Evolutionary conservation across 2,888 invertebrate species (phyloP), one percentile per base, ranked within the genome.

Genomic region (Flabesymbios commensalis): DNA sequence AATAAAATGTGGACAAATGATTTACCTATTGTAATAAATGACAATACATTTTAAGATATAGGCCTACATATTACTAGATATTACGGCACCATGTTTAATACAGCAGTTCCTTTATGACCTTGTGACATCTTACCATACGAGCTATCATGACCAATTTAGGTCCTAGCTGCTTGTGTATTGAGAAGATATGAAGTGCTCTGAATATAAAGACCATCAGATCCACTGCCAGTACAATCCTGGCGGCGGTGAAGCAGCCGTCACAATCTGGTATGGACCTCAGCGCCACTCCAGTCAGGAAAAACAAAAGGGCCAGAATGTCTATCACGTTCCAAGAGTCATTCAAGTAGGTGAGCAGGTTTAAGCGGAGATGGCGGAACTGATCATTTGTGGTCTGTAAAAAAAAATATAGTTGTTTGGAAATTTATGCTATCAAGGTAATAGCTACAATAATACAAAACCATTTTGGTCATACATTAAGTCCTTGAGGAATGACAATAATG

Each of bases 121-220:
- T n/a, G n/a, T n/a, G n/a, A 28, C 26, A 10, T 69, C 75, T 67
- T 59, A 81, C 78, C 81, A 82, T 82, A 65, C 73, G 67, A 22
- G 75, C 73, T 54, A 82, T 82, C 82, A 82, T 82, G 41, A 80
- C 78, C 26, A 82, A 73, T 57, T 79, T 81, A 5, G 82, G 81
- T 45, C 82, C 82, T 3, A 82, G 75, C 57, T 76, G 71, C 60
- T 77, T 75, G 64, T 76, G 74, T 19, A 80, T 75, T 32, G 80
- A 79, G 65, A 80, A 80, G 26, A 81, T 79, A 62, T 81, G 80
- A 28, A 82, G 73, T 31, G 80, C 69, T 39, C 81, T 69, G 59
- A 78, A 75, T 67, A 74, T 81, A 65, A 80, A 81, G 17, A 75
- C 72, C 54, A 82, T 75, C 45, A 83, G 75, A 65, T 79, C 81